Conservation (phyloP, 2,888 invertebrate genomes). For the Acanthopleura granulata region DNA sequence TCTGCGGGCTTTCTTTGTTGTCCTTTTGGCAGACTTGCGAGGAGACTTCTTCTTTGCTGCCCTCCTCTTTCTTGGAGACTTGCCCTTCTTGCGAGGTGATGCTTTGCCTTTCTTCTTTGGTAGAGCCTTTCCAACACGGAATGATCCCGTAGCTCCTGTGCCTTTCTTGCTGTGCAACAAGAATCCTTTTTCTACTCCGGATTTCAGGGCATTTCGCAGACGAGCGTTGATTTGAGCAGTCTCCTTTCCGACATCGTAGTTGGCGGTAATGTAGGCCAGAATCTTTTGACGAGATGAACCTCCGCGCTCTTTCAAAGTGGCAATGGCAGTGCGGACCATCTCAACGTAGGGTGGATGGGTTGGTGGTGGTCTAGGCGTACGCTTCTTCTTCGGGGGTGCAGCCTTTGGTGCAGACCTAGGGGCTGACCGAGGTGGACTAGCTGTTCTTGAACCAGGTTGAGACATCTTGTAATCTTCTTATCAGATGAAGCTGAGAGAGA, state of each 20-base stretch:
- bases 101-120: constrained; percentile 20
- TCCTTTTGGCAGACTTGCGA: not conserved
- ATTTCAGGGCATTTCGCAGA: constrained; percentile 53
- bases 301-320: constrained; percentile 57
- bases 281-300: constrained; percentile 68
- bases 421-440: not conserved
- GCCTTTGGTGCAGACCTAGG: constrained; percentile 19
- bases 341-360: constrained; percentile 52
- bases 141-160: constrained; percentile 37
- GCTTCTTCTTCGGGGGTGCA: constrained; percentile 31
- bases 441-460: too few species aligned
- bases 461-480: not conserved
- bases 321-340: constrained; percentile 66
- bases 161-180: constrained; percentile 49
- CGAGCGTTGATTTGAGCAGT: constrained; percentile 49
- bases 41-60: constrained; percentile 24
- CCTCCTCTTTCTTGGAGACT: constrained; percentile 41
- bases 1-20: not conserved
- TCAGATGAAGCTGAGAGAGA: not conserved
- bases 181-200: constrained; percentile 49
- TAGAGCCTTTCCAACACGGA: constrained; percentile 32
- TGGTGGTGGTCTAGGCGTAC: constrained; percentile 39
- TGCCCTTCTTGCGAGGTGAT: constrained; percentile 36
- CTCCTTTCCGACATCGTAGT: constrained; percentile 56
- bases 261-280: constrained; percentile 61